Conservation (phyloP, 2,797 vertebrate genomes). For the Chrysocyon brachyurus region DNA sequence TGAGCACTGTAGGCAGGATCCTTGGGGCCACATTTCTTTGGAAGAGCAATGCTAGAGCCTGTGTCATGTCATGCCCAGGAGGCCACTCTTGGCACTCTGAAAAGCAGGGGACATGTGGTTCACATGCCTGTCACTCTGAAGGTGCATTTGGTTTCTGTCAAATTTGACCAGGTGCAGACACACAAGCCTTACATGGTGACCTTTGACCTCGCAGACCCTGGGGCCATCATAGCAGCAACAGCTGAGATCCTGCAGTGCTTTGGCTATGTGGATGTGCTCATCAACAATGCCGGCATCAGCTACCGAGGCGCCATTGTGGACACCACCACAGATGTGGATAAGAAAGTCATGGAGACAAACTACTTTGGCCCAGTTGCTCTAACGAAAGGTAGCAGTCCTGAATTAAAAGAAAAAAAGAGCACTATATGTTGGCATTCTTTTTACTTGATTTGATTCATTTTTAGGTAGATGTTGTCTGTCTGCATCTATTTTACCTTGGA, state of each 20-base stretch:
- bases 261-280: conserved; percentile 94
- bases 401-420: background rate
- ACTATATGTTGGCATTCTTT: background rate
- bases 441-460: background rate
- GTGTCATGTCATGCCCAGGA: background rate
- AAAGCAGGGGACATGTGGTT: background rate
- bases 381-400: conserved; percentile 93
- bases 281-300: conserved; percentile 98
- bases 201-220: conserved; percentile 94
- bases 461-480: background rate
- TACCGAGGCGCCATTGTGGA: conserved; percentile 94
- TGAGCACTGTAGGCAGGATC: no score
- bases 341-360: conserved; percentile 97
- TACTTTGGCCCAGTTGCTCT: conserved; percentile 98
- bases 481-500: no score
- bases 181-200: conserved; percentile 90
- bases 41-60: background rate
- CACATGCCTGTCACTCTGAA: background rate
- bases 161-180: conserved; percentile 84
- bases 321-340: conserved; percentile 93
- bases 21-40: background rate
- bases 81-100: background rate
- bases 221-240: conserved; percentile 88
- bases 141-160: background rate
- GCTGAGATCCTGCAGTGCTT: conserved; percentile 93